Conservation (phyloP, 2,113 vertebrate species). For the Platycercus adscitus region DNA sequence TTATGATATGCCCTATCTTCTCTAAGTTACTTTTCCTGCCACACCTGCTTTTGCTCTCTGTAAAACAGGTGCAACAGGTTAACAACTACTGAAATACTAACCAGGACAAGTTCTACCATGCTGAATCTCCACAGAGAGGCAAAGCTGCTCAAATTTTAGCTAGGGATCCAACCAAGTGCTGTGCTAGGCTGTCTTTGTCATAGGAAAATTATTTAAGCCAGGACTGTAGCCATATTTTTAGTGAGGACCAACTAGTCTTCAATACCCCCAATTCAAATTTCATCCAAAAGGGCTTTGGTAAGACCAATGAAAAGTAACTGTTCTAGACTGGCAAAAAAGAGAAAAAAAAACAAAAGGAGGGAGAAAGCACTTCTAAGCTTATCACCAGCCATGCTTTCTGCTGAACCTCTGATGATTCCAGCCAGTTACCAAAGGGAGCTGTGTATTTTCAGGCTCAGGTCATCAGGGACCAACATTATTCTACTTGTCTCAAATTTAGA, state of each 20-base stretch:
- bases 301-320: not conserved
- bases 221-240: not conserved
- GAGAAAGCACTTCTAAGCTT: not conserved
- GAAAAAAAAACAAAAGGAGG: not conserved
- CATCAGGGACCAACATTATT: not conserved
- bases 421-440: not conserved
- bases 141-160: not conserved
- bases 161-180: not conserved
- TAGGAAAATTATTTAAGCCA: not conserved
- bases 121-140: not conserved
- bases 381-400: not conserved
- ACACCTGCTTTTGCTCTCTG: constrained; percentile 17
- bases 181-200: not conserved
- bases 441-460: not conserved
- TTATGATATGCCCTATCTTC: not conserved
- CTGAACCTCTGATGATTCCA: not conserved
- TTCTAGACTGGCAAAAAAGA: not conserved
- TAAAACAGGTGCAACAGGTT: constrained; percentile 40
- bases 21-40: constrained; percentile 1
- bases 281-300: not conserved
- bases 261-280: not conserved
- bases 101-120: not conserved
- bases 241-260: not conserved
- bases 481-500: not conserved
- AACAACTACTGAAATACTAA: not conserved